Base-by-base conservation (phyloP, 2,797 vertebrate genomes). In the Bovichtus diacanthus region DNA sequence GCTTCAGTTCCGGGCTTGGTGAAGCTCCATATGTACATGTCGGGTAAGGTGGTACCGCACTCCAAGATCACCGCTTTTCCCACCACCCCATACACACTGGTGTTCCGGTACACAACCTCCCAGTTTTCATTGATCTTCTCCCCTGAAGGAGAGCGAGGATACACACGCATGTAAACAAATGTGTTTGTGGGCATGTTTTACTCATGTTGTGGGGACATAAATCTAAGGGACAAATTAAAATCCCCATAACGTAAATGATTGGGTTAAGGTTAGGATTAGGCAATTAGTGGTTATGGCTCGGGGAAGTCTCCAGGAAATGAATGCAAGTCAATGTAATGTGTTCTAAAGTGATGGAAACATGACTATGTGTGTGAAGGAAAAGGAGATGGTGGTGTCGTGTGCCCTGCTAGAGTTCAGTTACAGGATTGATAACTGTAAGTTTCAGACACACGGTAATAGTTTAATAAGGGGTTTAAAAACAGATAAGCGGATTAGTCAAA, bases 11-110 rank as follows among this genome's bases (percentile, higher is more conserved):
- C 94, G 2, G 38, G 91, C 3, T 92, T 90, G 3, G 93, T 95
- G 89, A 98, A 97, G 80, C 97, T 96, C 97, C 97, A 98, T 79
- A 96, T 93, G 78, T 96, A 96, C 53, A 95, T 89, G 4, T 94
- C 89, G 0, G 96, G 95, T 0, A 88, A 18, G 4, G 65, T 43
- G 5, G 90, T 4, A 0, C 90, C 95, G 0, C 97, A 98, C 65
- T 94, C 90, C 74, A 98, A 91, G 80, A 95, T 94, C 83, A 97
- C 96, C 0, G 95, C 95, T 60, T 76, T 93, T 16, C 89, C 95
- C 49, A 95, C 90, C 9, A 97, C 95, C 4, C 95, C 97, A 31
- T 93, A 95, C 51, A 95, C 86, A 9, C 53, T 62, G 56, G 69
- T 70, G 21, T 96, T 93, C 51, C 73, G 83, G 51, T 94, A 95